phyloP scores from a whole-genome alignment of 2,888 invertebrate genomes.

The Polymixis lichenea region DNA sequence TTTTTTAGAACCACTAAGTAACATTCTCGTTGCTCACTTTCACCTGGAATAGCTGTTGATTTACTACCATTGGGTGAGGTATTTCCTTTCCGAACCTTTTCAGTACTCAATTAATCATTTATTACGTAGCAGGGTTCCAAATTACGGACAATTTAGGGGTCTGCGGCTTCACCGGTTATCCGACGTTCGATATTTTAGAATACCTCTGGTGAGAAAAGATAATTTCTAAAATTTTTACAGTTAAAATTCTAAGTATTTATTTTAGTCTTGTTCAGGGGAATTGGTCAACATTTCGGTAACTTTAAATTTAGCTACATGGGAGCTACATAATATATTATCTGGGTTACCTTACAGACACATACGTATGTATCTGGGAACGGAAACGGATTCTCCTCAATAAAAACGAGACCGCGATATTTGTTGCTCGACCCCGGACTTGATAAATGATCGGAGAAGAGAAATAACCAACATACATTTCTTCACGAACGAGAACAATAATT shows the following conservation, averaged over 20 bases:
- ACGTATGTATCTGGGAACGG: conserved; percentile 54
- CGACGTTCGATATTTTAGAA: conserved; percentile 29
- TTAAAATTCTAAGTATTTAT: conserved; percentile 2
- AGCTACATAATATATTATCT: conserved; percentile 53
- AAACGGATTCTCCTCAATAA: conserved; percentile 79
- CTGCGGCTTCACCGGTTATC: conserved; percentile 38
- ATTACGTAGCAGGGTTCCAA: conserved; percentile 54
- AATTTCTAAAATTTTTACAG: conserved; percentile 22
- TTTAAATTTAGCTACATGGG: conserved; percentile 29
- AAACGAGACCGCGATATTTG: conserved; percentile 78
- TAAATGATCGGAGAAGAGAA: conserved; percentile 78
- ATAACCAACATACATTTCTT: conserved; percentile 76
- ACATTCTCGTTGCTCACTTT: conserved; percentile 44
- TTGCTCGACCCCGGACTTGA: conserved; percentile 79
- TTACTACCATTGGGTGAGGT: conserved; percentile 59
- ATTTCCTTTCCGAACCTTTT: conserved; percentile 68
- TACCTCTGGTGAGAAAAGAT: conserved; percentile 4
- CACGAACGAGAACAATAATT: conserved; percentile 64
- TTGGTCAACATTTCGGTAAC: conserved; percentile 28
- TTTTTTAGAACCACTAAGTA: conserved; percentile 47
- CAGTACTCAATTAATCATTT: conserved; percentile 65
- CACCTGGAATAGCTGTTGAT: conserved; percentile 63
- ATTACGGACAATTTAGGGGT: conserved; percentile 54
- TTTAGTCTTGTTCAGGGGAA: neutral
- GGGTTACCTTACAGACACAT: conserved; percentile 50